phyloP scores from a whole-genome alignment of 2,113 vertebrate species.

The Butorides virescens region DNA sequence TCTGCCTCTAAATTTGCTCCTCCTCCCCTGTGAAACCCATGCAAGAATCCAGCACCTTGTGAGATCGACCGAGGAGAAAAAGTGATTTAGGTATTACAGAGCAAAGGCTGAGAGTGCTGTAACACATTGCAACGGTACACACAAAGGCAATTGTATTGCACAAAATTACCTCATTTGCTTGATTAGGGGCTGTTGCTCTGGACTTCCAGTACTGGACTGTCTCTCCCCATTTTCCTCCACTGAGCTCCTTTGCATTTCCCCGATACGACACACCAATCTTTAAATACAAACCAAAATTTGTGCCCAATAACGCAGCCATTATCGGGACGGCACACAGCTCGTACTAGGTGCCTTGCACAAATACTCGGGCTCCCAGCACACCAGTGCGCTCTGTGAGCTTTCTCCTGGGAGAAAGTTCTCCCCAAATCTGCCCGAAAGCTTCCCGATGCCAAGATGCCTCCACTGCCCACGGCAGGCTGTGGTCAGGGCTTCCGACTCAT shows the following conservation, averaged over 20 bases:
- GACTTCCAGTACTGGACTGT: neutral
- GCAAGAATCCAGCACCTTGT: neutral
- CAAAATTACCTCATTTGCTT: neutral
- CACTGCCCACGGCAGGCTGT: rapidly evolving
- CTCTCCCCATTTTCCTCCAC: neutral
- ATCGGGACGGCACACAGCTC: neutral
- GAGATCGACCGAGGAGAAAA: neutral
- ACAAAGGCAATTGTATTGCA: neutral
- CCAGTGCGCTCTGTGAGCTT: neutral
- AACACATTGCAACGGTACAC: neutral
- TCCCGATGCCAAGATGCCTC: neutral
- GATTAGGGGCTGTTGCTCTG: neutral
- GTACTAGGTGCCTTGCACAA: neutral
- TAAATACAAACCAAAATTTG: neutral
- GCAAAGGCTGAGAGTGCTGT: neutral
- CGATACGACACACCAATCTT: too few relatives aligned
- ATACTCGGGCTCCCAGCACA: neutral
- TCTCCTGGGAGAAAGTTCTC: neutral
- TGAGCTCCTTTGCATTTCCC: neutral
- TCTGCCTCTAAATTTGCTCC: neutral
- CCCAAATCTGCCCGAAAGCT: neutral
- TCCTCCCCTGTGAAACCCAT: neutral
- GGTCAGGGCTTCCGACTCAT: neutral
- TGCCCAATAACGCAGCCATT: rapidly evolving
- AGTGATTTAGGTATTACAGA: neutral